These are phyloP conservation scores for Heliconius sara DNA, from an alignment of 2,888 invertebrate genomes.

Conservation along the genomic window DNA sequence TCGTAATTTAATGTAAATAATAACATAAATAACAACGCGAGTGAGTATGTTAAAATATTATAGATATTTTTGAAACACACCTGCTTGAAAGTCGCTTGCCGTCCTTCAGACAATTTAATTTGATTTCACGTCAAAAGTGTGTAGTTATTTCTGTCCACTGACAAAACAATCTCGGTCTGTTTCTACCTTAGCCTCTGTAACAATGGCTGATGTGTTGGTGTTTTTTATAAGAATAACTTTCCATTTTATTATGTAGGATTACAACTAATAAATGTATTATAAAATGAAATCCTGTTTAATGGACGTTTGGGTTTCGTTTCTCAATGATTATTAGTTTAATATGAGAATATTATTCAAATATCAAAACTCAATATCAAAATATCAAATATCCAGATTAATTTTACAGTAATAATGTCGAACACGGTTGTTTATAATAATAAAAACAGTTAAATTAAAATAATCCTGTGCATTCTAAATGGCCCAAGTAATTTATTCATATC, in stretches of 20 bases:
- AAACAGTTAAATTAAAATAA: constrained; percentile 27
- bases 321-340: not conserved
- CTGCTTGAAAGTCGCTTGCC: constrained; percentile 11
- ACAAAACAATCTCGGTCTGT: constrained; percentile 21
- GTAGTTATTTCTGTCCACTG: constrained; percentile 22
- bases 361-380: not conserved
- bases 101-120: constrained; percentile 20
- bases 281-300: not conserved
- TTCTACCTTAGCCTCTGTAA: constrained; percentile 20
- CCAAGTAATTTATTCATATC: constrained; percentile 43
- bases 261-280: not conserved
- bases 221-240: constrained; percentile 27
- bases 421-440: constrained; percentile 46
- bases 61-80: constrained; percentile 21
- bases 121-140: constrained; percentile 24
- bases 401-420: not conserved
- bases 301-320: not conserved
- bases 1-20: not conserved
- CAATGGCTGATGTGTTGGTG: constrained; percentile 19
- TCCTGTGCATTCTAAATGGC: constrained; percentile 24
- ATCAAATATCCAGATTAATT: not conserved
- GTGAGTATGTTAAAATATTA: not conserved
- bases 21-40: not conserved
- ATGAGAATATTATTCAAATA: not conserved
- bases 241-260: not conserved